phyloP scores from a whole-genome alignment of 2,113 vertebrate genomes.

The Oceanites oceanicus region DNA sequence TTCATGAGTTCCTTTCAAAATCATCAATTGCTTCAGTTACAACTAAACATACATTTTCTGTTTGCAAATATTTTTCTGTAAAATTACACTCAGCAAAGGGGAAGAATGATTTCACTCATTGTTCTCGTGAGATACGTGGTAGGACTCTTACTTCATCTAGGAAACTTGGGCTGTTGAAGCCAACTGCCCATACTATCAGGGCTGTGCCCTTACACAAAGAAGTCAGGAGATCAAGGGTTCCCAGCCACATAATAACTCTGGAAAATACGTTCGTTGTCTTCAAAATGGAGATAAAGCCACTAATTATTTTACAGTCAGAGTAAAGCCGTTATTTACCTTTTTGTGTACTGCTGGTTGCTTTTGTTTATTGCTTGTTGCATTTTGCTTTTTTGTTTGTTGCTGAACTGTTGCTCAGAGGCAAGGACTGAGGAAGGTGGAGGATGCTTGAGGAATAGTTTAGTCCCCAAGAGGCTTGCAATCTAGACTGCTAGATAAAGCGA shows the following conservation, averaged over 20 bases:
- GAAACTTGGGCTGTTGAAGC: not conserved
- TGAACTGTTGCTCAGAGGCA: not conserved
- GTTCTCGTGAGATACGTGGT: not conserved
- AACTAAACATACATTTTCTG: slow-evolving; percentile 23
- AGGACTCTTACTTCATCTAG: not conserved
- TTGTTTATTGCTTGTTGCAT: not conserved
- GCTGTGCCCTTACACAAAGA: not conserved
- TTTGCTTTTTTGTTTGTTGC: not conserved
- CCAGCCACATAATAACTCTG: not conserved
- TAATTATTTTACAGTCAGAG: not conserved
- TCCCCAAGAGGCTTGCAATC: not conserved
- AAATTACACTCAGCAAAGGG: not conserved
- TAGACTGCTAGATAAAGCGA: not conserved
- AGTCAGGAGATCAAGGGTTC: not conserved
- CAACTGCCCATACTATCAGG: not conserved
- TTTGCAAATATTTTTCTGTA: slow-evolving; percentile 4
- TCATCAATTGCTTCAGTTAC: not conserved
- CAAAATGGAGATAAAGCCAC: not conserved
- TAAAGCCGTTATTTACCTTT: not conserved
- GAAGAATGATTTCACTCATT: not conserved
- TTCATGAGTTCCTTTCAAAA: not conserved
- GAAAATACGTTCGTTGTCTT: not conserved
- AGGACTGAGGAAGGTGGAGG: not conserved
- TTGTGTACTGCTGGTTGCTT: not conserved
- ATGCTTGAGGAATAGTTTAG: not conserved